Base-by-base conservation (phyloP, 1,140 invertebrate genomes). In the Cydia amplana region DNA sequence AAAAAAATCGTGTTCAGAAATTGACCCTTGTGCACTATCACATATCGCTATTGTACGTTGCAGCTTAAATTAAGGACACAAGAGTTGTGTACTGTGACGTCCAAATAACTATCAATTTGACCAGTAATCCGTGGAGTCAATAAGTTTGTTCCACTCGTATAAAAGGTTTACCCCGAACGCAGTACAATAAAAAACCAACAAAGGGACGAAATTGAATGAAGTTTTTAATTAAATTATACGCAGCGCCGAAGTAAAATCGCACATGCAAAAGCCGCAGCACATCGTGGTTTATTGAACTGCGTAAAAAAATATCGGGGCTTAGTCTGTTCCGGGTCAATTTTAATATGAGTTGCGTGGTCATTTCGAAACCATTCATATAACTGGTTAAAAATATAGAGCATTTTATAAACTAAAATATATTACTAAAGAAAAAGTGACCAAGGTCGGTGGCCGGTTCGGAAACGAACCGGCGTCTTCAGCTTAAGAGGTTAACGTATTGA, bases 211-310 rank as follows among this genome's bases (percentile, higher is more conserved):
- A 60, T 60, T 23, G 7, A 60, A 60, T 23, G 55, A 60, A 60
- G 55, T 23, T 60, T 60, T 60, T 60, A 60, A 60, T 60, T 60
- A 60, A 60, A 60, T 60, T 23, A 55, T 55, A 60, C 55, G 20
- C 55, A 23, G 55, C 55, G 6, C n/a, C 20, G 55, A 23, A 55
- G 51, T 55, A 23, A 60, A 60, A 60, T 23, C 55, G 20, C 55
- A 23, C 55, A 60, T 60, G 55, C 55, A 60, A 60, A 60, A 60
- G 18, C 55, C 55, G 20, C 20, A 23, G 18, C 55, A 23, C 20
- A 55, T 46, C 10, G 16, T 18, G 51, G 51, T 55, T 55, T 55
- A 55, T 55, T n/a, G 51, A 46, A 51, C 49, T n/a, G n/a, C 55
- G 55, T 23, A n/a, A 18, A 60, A 51, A 60, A 60, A 60, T 60